Evolutionary conservation across 2,888 invertebrate genomes (phyloP).

Genomic region (Hylaea fasciaria): DNA sequence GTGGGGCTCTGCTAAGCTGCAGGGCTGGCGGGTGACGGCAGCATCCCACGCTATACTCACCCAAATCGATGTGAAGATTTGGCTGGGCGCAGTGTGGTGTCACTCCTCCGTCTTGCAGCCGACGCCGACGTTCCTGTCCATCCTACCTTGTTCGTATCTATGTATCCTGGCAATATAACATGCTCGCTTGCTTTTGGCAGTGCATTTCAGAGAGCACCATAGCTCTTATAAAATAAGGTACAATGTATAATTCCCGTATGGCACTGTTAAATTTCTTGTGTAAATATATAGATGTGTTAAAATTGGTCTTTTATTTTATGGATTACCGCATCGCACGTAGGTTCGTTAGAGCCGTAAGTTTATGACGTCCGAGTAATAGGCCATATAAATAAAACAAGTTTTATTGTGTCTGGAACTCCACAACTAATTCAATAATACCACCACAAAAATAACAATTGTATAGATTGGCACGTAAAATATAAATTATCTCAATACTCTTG

Average conservation of each 20-base stretch:
- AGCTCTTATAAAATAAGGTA: constrained; percentile 63
- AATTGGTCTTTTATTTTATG: constrained; percentile 68
- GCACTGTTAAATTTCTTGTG: constrained; percentile 84
- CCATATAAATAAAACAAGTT: constrained; percentile 21
- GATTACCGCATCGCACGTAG: constrained; percentile 1
- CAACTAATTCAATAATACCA: constrained; percentile 25
- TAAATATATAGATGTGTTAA: constrained; percentile 85
- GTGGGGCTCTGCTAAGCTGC: constrained; percentile 53
- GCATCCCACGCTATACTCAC: constrained; percentile 77
- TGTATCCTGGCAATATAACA: constrained; percentile 68
- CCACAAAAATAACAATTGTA: constrained; percentile 34
- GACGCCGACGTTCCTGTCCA: constrained; percentile 27
- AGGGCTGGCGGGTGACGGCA: constrained; percentile 66
- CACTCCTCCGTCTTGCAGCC: constrained; percentile 55
- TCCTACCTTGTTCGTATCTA: constrained; percentile 51
- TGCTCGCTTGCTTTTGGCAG: constrained; percentile 69
- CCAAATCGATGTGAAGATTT: constrained; percentile 76
- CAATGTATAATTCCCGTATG: constrained; percentile 73
- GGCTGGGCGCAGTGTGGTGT: constrained; percentile 76
- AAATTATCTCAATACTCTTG: constrained; percentile 10
- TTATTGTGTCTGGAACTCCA: constrained; percentile 31
- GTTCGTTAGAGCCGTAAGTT: neutral
- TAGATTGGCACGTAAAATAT: constrained; percentile 25
- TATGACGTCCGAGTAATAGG: constrained; percentile 14
- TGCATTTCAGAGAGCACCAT: constrained; percentile 60